Evolutionary conservation across 2,113 vertebrate species (phyloP).

Genomic region (Damaliscus lunatus): DNA sequence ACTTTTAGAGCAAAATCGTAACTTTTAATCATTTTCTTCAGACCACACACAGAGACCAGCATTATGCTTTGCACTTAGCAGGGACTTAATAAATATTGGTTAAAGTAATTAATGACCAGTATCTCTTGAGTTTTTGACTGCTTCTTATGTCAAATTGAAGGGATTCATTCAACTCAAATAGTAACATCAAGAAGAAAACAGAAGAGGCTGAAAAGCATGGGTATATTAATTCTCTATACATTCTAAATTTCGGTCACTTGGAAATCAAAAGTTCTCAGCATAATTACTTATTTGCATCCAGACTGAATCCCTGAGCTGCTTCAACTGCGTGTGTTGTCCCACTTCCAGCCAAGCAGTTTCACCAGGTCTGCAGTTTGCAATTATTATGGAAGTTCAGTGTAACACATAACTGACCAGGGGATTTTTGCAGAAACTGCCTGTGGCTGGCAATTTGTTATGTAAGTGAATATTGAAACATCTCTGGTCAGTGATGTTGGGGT

Average conservation of each 20-base stretch:
- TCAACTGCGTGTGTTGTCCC: not conserved
- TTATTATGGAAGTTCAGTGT: not conserved
- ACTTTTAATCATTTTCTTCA: not conserved
- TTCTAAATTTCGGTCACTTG: not conserved
- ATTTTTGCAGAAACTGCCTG: not conserved
- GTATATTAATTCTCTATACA: not conserved
- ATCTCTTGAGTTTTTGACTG: not conserved
- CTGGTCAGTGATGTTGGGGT: not conserved
- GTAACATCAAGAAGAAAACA: not conserved
- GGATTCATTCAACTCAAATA: not conserved
- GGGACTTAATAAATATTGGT: not conserved
- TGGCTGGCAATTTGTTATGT: not conserved
- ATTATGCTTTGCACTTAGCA: not conserved
- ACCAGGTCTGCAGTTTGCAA: not conserved
- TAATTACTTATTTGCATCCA: not conserved
- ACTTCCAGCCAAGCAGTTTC: not conserved
- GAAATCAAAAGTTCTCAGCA: not conserved
- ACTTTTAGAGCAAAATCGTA: not conserved
- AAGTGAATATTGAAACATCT: not conserved
- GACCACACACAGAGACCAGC: not conserved
- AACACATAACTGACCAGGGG: not conserved
- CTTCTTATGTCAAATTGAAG: not conserved
- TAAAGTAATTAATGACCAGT: not conserved
- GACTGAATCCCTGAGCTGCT: not conserved
- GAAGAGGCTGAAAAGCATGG: not conserved